Evolutionary conservation across 2,888 invertebrate species (phyloP), one percentile per base, ranked within the genome.

Genomic region (Dinocampus coccinellae): DNA sequence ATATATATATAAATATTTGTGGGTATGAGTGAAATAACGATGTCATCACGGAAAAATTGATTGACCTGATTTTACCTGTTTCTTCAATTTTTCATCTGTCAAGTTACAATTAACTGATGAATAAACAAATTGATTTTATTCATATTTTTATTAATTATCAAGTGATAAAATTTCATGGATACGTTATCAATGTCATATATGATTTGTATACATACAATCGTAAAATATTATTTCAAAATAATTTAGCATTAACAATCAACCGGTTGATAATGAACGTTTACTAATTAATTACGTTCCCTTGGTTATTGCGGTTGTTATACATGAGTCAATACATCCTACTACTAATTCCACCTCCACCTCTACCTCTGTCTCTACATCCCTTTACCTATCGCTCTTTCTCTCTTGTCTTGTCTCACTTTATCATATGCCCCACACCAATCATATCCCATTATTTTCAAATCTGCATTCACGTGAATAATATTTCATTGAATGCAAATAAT

Each of bases 251-350:
- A 69, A 72, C 70, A 60, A 75, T 74, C 75, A 75, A 75, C 73
- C 66, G 73, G 72, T 71, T 73, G 73, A 76, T 75, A 67, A 73
- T 70, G 60, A 73, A 64, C 65, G 73, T 75, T 75, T 73, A 73
- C 75, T 76, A 76, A 75, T 76, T 75, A 76, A 75, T 75, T 71
- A 73, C 69, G 63, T 70, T 72, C 60, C 61, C 58, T 24, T 64
- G 55, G 55, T 61, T 62, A 62, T 57, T n/a, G n/a, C n/a, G 33
- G 67, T 63, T 55, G 65, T 52, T 34, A 63, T 29, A 26, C 47
- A 47, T 9, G 63, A 47, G 20, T 47, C 47, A 47, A 47, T 47
- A 16, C 9, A 47, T 16, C 4, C 47, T 7, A 16, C 47, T 7
- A 47, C 16, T 16, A 22, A 47, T 29, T 16, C 47, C 52, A 26